Conservation (phyloP, 2,888 invertebrate genomes). For the Andrena flavipes region DNA sequence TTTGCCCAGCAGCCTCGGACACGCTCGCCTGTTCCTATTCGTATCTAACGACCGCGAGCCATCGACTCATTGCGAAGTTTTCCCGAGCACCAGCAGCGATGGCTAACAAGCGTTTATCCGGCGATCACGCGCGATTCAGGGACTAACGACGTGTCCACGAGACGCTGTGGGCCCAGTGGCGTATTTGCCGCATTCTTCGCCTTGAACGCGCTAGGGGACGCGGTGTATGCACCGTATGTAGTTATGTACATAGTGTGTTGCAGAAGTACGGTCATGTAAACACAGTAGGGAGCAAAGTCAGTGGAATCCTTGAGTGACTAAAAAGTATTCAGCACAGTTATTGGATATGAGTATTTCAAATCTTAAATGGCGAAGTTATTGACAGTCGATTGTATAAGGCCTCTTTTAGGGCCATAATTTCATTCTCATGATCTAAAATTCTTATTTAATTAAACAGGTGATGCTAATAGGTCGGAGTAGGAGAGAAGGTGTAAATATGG, state of each 20-base stretch:
- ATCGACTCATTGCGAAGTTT: constrained; percentile 46
- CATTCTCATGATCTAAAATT: too few species aligned
- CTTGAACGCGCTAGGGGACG: constrained; percentile 15
- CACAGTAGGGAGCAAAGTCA: neutral
- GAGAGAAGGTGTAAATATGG: too few species aligned
- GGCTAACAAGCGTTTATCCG: constrained; percentile 34
- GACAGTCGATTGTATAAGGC: too few species aligned
- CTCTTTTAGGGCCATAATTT: too few species aligned
- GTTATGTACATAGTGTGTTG: constrained; percentile 42
- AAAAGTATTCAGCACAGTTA: too few species aligned
- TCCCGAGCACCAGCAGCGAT: constrained; percentile 34
- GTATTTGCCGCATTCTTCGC: constrained; percentile 52
- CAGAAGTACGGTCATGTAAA: neutral
- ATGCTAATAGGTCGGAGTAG: too few species aligned
- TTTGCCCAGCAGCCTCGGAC: constrained; percentile 2
- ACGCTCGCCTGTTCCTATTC: constrained; percentile 16
- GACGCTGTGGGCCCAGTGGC: constrained; percentile 14
- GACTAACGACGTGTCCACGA: constrained; percentile 57
- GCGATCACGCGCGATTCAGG: constrained; percentile 43
- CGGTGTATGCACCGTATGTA: constrained; percentile 29
- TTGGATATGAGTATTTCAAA: too few species aligned
- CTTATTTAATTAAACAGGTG: too few species aligned
- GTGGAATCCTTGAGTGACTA: too few species aligned
- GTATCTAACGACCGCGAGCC: constrained; percentile 22
- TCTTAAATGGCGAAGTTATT: too few species aligned